Conservation (phyloP, 92 coral and sea anemone species). For the Epizoanthus scotinus region DNA sequence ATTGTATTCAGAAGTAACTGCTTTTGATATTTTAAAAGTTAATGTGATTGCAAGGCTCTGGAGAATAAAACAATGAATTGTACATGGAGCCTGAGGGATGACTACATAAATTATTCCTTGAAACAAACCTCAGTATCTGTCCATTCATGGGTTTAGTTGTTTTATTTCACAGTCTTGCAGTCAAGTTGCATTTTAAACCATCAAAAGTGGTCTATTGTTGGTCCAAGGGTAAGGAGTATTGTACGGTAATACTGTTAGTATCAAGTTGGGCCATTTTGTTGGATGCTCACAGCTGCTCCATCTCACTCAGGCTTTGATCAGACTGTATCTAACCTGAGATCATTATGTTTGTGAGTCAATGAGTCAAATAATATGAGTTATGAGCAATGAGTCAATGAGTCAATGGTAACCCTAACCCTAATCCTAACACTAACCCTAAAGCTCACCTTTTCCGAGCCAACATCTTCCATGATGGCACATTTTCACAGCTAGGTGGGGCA, state of each 20-base stretch:
- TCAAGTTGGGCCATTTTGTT: not conserved
- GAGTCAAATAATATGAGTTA: too few relatives aligned
- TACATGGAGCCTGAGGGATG: not conserved
- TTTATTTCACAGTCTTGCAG: not conserved
- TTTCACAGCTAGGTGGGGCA: too few relatives aligned
- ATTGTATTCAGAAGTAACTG: not conserved
- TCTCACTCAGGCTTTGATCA: too few relatives aligned
- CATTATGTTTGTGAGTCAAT: too few relatives aligned
- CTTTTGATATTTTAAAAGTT: constrained; percentile 2
- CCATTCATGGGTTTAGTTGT: too few relatives aligned
- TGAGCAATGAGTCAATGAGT: too few relatives aligned
- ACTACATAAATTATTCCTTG: not conserved
- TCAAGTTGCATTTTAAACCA: not conserved
- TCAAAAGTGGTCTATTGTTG: not conserved
- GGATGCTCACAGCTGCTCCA: not conserved
- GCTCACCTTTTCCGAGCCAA: too few relatives aligned
- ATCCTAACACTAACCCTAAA: too few relatives aligned
- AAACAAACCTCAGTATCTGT: too few relatives aligned
- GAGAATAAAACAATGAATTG: not conserved
- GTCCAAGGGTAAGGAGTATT: not conserved
- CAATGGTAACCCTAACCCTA: too few relatives aligned
- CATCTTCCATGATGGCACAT: too few relatives aligned
- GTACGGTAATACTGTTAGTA: not conserved
- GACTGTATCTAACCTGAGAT: not conserved
- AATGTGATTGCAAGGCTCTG: not conserved